These are phyloP conservation scores for Myoxocephalus aenaeus DNA, from an alignment of 2,797 vertebrate genomes.

Conservation along the genomic window DNA sequence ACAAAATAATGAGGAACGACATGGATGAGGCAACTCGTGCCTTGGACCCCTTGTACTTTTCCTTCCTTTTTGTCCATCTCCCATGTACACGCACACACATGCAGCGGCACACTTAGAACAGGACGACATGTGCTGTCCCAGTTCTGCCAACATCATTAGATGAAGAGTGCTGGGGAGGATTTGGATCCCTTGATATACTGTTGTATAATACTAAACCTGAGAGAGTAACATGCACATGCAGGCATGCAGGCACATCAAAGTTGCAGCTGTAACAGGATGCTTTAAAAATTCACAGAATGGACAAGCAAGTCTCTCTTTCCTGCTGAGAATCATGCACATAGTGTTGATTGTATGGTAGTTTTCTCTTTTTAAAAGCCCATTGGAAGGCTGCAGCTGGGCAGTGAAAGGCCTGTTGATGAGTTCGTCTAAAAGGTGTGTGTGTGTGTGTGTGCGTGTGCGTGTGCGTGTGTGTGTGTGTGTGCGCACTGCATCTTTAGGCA, in stretches of 20 bases:
- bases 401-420: conserved; percentile 42
- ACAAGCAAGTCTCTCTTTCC: background rate
- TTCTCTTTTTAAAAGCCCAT: conserved; percentile 22
- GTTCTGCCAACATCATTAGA: conserved; percentile 42
- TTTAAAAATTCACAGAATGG: conserved; percentile 20
- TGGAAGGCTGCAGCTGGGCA: conserved; percentile 8
- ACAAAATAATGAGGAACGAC: conserved; percentile 13
- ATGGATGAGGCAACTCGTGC: conserved; percentile 33
- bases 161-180: conserved; percentile 22
- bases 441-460: too few species aligned
- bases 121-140: conserved; percentile 38
- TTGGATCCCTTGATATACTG: conserved; percentile 11
- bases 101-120: conserved; percentile 1
- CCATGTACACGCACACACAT: conserved; percentile 26
- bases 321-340: conserved; percentile 13
- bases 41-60: conserved; percentile 34
- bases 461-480: background rate
- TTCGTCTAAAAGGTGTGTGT: background rate
- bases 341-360: conserved; percentile 20
- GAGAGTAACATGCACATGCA: background rate
- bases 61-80: conserved; percentile 11
- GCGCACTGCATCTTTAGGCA: background rate
- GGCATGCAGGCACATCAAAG: background rate
- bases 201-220: conserved; percentile 1
- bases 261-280: background rate